Conservation (phyloP, 2,888 invertebrate species). For the Drosophila kambysellisi region DNA sequence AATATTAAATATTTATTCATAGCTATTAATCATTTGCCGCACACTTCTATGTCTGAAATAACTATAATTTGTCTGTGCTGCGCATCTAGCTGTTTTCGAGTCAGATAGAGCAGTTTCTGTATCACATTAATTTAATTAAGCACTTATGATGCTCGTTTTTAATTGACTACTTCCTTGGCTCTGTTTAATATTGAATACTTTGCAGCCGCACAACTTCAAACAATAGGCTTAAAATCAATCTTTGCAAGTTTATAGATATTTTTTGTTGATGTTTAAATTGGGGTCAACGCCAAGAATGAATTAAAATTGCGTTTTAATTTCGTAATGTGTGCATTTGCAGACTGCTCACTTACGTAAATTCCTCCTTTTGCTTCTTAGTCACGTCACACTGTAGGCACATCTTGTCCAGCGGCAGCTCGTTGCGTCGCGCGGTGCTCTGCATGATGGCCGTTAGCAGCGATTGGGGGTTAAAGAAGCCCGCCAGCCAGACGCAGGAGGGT, state of each 20-base stretch:
- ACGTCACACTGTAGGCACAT: slow-evolving; percentile 99
- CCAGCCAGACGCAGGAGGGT: slow-evolving; percentile 97
- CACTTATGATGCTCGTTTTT: neutral
- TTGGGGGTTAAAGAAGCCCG: slow-evolving; percentile 99
- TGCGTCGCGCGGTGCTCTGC: slow-evolving; percentile 97
- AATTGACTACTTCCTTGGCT: neutral
- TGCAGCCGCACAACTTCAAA: neutral
- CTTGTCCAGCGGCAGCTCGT: slow-evolving; percentile 96
- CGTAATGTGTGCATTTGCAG: neutral
- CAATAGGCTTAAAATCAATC: slow-evolving; percentile 27
- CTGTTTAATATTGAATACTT: neutral
- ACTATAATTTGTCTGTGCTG: slow-evolving; percentile 44
- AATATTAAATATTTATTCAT: neutral
- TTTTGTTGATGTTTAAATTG: slow-evolving; percentile 1
- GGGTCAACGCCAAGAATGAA: slow-evolving; percentile 64
- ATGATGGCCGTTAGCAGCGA: slow-evolving; percentile 98
- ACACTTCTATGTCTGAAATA: neutral
- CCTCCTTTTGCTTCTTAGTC: slow-evolving; percentile 98
- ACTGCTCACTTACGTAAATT: slow-evolving; percentile 91
- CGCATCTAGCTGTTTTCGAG: slow-evolving; percentile 28
- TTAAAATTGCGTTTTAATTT: slow-evolving; percentile 58
- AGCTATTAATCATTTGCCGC: neutral
- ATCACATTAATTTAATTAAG: neutral
- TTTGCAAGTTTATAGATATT: slow-evolving; percentile 14
- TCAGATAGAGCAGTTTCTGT: neutral